phyloP scores from a whole-genome alignment of 2,888 invertebrate genomes.

The Neria commutata region DNA sequence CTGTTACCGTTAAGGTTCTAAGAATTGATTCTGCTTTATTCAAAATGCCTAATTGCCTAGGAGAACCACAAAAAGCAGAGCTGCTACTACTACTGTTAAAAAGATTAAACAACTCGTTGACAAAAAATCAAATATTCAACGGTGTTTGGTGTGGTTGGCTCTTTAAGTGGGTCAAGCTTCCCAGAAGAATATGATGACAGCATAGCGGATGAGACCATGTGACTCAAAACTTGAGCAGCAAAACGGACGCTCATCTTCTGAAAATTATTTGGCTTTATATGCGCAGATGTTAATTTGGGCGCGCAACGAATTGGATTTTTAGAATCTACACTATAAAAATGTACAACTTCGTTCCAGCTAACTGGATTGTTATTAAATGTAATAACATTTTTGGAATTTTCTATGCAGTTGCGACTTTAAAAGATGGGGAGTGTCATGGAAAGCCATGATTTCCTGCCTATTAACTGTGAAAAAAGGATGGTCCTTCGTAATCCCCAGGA shows the following conservation, averaged over 20 bases:
- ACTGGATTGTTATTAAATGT: background rate
- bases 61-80: background rate
- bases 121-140: background rate
- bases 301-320: background rate
- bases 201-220: slow-evolving; percentile 6
- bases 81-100: background rate
- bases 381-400: background rate
- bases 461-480: background rate
- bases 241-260: slow-evolving; percentile 3
- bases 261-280: background rate
- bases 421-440: background rate
- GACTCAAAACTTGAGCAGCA: slow-evolving; percentile 6
- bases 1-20: background rate
- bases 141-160: background rate
- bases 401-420: background rate
- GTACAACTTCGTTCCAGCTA: background rate
- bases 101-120: slow-evolving; percentile 1
- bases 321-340: background rate
- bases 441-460: background rate
- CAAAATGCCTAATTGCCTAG: background rate
- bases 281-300: background rate
- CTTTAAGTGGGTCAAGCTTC: background rate
- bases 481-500: background rate
- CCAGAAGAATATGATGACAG: background rate
- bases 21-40: background rate